Evolutionary conservation across 2,797 vertebrate genomes (phyloP).

Genomic region (Sylvilagus floridanus): DNA sequence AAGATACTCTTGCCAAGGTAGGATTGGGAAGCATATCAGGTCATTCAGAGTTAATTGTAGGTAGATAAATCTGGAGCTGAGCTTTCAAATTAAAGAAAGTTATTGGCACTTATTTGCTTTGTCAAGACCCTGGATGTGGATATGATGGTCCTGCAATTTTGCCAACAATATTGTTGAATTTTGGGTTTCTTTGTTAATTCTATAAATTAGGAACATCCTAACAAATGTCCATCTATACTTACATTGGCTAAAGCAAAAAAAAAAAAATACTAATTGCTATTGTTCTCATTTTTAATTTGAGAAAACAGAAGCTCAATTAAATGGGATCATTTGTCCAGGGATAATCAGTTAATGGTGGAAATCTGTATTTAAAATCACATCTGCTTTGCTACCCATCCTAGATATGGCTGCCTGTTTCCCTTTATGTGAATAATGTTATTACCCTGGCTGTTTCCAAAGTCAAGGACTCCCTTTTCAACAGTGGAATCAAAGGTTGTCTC

Average conservation of each 20-base stretch:
- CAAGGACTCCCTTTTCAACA: neutral
- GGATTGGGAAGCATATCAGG: neutral
- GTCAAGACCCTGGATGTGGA: neutral
- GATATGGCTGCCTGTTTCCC: neutral
- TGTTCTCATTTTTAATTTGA: conserved; percentile 41
- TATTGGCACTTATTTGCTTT: neutral
- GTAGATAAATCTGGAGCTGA: neutral
- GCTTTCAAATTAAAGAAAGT: conserved; percentile 11
- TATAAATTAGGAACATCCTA: neutral
- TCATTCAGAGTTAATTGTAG: neutral
- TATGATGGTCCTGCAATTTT: neutral
- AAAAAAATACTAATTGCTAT: neutral
- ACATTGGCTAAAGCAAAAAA: neutral
- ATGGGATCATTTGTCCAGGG: neutral
- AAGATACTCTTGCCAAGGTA: neutral
- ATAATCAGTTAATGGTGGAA: neutral
- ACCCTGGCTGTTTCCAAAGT: neutral
- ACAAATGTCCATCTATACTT: conserved; percentile 2
- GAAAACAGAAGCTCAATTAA: neutral
- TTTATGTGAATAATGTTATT: neutral
- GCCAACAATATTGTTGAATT: neutral
- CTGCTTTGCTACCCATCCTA: neutral
- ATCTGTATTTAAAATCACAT: neutral
- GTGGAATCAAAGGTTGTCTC: neutral
- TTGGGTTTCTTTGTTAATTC: conserved; percentile 23